Evolutionary conservation across 2,113 vertebrate genomes (phyloP).

Genomic region (Telmatochromis sp.): DNA sequence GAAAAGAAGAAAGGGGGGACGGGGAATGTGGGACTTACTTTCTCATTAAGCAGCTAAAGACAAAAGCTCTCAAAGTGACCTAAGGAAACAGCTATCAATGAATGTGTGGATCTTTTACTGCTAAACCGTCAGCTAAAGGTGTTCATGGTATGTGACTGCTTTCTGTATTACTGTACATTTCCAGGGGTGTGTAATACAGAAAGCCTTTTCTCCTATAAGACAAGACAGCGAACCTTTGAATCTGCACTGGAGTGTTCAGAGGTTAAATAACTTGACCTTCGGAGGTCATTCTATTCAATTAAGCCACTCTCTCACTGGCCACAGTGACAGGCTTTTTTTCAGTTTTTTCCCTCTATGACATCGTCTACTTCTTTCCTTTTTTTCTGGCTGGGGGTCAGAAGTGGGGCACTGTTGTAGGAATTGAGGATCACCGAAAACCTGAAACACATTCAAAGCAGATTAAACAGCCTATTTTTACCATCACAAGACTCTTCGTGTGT

Average conservation of each 20-base stretch:
- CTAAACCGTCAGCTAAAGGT: not conserved
- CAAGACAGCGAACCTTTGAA: not conserved
- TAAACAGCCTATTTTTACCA: not conserved
- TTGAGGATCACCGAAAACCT: not conserved
- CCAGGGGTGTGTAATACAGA: not conserved
- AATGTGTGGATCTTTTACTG: not conserved
- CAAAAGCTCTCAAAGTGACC: conserved; percentile 14
- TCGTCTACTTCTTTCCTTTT: conserved; percentile 9
- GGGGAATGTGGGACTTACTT: conserved; percentile 4
- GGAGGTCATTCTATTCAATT: conserved; percentile 37
- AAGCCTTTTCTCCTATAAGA: not conserved
- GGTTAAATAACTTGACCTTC: conserved; percentile 63
- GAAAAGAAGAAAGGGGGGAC: not conserved
- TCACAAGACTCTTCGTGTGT: not conserved
- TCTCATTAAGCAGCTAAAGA: conserved; percentile 35
- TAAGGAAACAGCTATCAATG: not conserved
- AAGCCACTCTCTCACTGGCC: conserved; percentile 2
- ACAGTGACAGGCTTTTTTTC: conserved; percentile 33
- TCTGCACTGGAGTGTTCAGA: conserved; percentile 5
- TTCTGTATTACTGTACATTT: not conserved
- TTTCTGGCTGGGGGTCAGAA: not conserved
- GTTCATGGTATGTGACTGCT: not conserved
- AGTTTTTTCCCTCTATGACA: not conserved
- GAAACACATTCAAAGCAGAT: not conserved
- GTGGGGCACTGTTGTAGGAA: conserved; percentile 20